Evolutionary conservation across 1,140 invertebrate species (phyloP).

Genomic region (Aporrectodea caliginosa): DNA sequence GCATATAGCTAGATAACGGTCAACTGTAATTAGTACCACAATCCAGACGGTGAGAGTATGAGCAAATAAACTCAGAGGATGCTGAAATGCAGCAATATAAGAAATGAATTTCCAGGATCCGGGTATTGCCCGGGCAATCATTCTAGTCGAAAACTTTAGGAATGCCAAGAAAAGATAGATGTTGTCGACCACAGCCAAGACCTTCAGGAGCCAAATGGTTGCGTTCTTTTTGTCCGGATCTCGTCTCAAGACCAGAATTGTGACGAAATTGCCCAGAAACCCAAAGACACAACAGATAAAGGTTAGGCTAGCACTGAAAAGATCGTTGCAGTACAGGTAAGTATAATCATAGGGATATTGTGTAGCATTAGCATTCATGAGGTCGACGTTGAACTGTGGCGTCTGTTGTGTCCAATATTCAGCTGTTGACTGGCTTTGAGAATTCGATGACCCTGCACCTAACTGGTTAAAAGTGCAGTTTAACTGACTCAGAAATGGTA

Average conservation of each 20-base stretch:
- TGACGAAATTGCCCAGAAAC: conserved; percentile 29
- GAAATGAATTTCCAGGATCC: background rate
- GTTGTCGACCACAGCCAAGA: conserved; percentile 28
- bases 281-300: conserved; percentile 19
- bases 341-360: too few relatives aligned
- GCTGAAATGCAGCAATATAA: background rate
- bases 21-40: background rate
- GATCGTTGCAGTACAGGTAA: too few relatives aligned
- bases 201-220: conserved; percentile 29
- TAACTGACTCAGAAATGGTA: too few relatives aligned
- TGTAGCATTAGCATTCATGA: too few relatives aligned
- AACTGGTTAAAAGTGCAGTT: too few relatives aligned
- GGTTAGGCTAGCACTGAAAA: too few relatives aligned
- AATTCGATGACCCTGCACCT: too few relatives aligned
- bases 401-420: too few relatives aligned
- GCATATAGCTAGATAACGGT: background rate
- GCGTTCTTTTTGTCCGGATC: conserved; percentile 23
- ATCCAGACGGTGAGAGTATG: background rate
- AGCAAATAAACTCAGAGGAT: background rate
- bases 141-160: background rate
- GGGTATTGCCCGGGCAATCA: background rate
- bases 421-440: too few relatives aligned
- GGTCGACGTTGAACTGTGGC: too few relatives aligned
- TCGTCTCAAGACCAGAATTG: conserved; percentile 27
- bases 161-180: conserved; percentile 24